These are phyloP conservation scores for Setophaga petechia DNA, from an alignment of 2,113 vertebrate species.

Conservation along the genomic window DNA sequence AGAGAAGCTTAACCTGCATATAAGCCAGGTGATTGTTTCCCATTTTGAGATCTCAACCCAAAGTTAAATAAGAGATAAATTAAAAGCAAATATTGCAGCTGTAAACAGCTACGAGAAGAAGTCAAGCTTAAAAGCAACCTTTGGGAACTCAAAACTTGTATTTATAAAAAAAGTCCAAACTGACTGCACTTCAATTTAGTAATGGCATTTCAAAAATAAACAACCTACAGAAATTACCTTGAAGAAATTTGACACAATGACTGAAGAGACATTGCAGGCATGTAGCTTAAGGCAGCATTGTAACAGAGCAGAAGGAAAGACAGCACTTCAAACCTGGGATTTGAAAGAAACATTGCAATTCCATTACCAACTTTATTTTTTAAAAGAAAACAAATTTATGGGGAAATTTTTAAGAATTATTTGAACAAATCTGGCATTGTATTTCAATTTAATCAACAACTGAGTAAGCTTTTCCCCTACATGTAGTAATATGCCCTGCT, in stretches of 20 bases:
- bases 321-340: slow-evolving; percentile 92
- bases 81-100: neutral
- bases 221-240: slow-evolving; percentile 79
- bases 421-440: neutral
- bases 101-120: neutral
- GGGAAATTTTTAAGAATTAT: neutral
- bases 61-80: neutral
- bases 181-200: neutral
- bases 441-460: neutral
- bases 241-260: slow-evolving; percentile 95
- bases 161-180: neutral
- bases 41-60: neutral
- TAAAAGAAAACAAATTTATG: neutral
- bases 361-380: neutral
- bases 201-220: neutral
- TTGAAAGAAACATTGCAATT: slow-evolving; percentile 20
- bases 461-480: neutral
- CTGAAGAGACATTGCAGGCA: slow-evolving; percentile 90
- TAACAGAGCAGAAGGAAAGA: slow-evolving; percentile 95
- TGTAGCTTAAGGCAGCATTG: slow-evolving; percentile 92
- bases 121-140: neutral
- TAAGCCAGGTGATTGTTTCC: neutral
- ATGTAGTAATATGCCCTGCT: neutral
- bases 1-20: neutral
- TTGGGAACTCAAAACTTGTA: neutral